Percentiles rank a stretch among this genome's conserved stretches.
Conservation (phyloP, 1,140 invertebrate genomes). For the Drosophila kikkawai region DNA sequence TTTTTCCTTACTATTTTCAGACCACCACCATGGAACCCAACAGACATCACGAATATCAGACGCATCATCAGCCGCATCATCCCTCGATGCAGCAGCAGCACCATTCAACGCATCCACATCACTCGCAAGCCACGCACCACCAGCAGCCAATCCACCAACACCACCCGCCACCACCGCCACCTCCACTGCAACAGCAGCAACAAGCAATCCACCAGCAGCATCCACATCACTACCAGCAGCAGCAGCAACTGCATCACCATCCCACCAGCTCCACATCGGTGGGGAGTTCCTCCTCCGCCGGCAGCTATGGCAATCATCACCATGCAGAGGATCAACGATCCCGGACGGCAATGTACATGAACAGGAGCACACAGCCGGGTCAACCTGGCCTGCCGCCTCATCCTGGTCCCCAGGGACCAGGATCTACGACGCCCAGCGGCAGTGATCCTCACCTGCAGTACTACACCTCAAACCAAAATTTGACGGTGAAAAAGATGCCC, state of each 20-base stretch:
- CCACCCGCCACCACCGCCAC: constrained; percentile 37
- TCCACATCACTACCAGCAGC: constrained; percentile 38
- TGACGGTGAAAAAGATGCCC: constrained; percentile 50
- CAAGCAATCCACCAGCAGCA: constrained; percentile 47
- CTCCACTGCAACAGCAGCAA: constrained; percentile 22
- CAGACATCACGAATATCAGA: constrained; percentile 80
- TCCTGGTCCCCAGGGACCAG: constrained; percentile 4
- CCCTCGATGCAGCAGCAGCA: constrained; percentile 51
- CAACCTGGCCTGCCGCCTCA: constrained; percentile 34
- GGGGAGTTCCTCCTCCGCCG: constrained; percentile 27
- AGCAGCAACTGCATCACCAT: constrained; percentile 47
- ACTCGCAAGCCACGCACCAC: constrained; percentile 33
- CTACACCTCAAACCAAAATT: constrained; percentile 72
- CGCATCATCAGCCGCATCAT: constrained; percentile 68
- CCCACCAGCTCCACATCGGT: constrained; percentile 23
- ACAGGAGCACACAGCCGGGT: constrained; percentile 19
- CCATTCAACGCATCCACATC: constrained; percentile 49
- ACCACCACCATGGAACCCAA: constrained; percentile 73
- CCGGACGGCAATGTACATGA: constrained; percentile 48
- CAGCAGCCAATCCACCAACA: constrained; percentile 53
- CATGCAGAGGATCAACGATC: constrained; percentile 42
- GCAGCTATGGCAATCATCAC: constrained; percentile 42
- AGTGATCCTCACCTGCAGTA: constrained; percentile 72
- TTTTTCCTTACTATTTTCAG: constrained; percentile 29
- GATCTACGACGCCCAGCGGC: constrained; percentile 14